phyloP scores from a whole-genome alignment of 2,888 invertebrate species.

The Nemapogon koenigi region DNA sequence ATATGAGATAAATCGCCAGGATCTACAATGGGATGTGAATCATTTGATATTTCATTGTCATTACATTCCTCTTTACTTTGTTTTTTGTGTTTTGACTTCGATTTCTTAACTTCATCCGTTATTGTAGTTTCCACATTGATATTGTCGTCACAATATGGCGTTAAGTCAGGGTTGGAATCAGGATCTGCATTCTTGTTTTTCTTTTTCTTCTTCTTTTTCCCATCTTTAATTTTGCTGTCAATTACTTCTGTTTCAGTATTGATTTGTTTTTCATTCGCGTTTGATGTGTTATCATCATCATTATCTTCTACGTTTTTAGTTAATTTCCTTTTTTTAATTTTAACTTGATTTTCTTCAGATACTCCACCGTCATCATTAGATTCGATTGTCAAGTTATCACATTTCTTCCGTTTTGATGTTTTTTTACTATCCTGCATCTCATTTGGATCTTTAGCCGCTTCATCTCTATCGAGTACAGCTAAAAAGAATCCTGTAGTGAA shows the following conservation, averaged over 20 bases:
- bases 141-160: too few relatives aligned
- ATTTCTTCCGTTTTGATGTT: neutral
- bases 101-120: slow-evolving; percentile 20
- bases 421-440: neutral
- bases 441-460: slow-evolving; percentile 28
- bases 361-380: neutral
- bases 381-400: neutral
- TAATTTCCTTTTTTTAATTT: too few relatives aligned
- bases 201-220: slow-evolving; percentile 10
- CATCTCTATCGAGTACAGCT: slow-evolving; percentile 80
- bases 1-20: too few relatives aligned
- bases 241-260: neutral
- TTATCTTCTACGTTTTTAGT: too few relatives aligned
- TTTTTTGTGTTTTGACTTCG: slow-evolving; percentile 12
- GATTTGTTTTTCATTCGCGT: slow-evolving; percentile 10
- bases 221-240: slow-evolving; percentile 2
- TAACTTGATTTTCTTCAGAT: neutral
- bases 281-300: too few relatives aligned
- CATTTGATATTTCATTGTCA: slow-evolving; percentile 12
- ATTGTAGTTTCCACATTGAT: too few relatives aligned
- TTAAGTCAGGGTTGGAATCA: too few relatives aligned
- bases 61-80: neutral
- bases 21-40: too few relatives aligned
- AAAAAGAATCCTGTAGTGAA: slow-evolving; percentile 95
- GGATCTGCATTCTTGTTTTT: slow-evolving; percentile 12